Base-by-base conservation (phyloP, 2,113 vertebrate genomes). In the Chaetura pelagica region DNA sequence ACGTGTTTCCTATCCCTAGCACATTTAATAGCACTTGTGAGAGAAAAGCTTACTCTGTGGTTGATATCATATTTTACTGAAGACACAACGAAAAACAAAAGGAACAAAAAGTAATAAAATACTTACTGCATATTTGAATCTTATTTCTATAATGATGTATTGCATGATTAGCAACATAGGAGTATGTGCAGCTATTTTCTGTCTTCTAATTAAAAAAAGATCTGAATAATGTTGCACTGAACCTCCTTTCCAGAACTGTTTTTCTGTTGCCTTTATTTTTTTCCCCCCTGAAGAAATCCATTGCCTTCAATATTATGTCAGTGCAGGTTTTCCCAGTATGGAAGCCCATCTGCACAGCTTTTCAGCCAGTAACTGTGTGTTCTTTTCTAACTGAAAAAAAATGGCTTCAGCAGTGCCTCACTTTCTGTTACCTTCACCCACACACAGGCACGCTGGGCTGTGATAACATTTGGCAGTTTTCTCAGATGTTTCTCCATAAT, bases 391-490 rank as follows among this genome's bases (percentile, higher is more conserved):
- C 34, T 9, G 14, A 75, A 79, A 68, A 40, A 86, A 81, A 95
- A 92, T n/a, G 59, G 67, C 68, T 93, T 88, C 79, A 81, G 38
- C 76, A 81, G 73, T 0, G 0, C 52, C 66, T 90, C 44, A 7
- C 19, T 92, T 79, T 55, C 55, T 78, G 44, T 77, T 93, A 80
- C 88, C 75, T 89, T 96, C 85, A 90, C 90, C 90, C 85, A 77
- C 88, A 79, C 85, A 81, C 64, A 81, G 59, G 12, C 85, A 19
- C 0, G 0, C 44, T 58, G 69, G 61, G 34, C 82, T 94, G 34
- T 29, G 78, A 92, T 13, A 69, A 20, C 49, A 42, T 35, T 84
- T 86, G 90, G 73, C 69, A 80, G 26, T 59, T 76, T 91, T 83
- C 67, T 94, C 91, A 81, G 59, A 68, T 68, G 52, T 92, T 89